Base-by-base conservation (phyloP, 2,797 vertebrate genomes). In the Nothura maculosa region DNA sequence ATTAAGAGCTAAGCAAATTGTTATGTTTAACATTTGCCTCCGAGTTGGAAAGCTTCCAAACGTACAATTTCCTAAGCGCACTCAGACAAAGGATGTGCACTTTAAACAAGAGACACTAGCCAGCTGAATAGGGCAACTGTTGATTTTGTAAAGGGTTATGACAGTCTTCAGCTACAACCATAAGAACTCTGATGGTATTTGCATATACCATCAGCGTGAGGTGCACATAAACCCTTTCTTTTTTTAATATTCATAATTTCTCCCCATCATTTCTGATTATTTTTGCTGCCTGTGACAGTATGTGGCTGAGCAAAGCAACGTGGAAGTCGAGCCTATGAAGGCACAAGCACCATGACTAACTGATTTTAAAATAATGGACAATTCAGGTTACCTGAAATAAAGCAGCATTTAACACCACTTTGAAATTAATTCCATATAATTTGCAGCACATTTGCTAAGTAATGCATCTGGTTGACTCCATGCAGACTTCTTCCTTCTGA, bases 311-410 rank as follows among this genome's bases (percentile, higher is more conserved):
- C 20, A 84, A 87, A 92, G 92, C 76, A 95, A 96, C 52, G 80
- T 57, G 88, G 95, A 92, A 92, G 36, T 88, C 85, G 63, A 97
- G 91, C 92, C 84, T 76, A 87, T 84, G 67, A 96, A 96, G 86
- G 94, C 48, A 94, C 84, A 85, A 72, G 74, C 34, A 78, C 21
- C 40, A 20, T 3, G 6, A 48, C 40, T 6, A 67, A 60, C 14
- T 45, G 28, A 64, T 68, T 91, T 80, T 75, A 89, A 43, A 90
- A 62, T 9, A 81, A 36, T 52, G 70, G 15, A 69, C 1, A 0
- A 67, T 87, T 43, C 48, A 75, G 69, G 19, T 81, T 54, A 54
- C 30, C 52, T 54, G 52, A 54, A 52, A 83, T 54, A 75, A n/a
- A 64, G 76, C 2, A 48, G 32, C 42, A 68, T 40, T 78, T 80